These are phyloP conservation scores for Valencia hispanica DNA, from an alignment of 2,797 vertebrate species.

Conservation along the genomic window DNA sequence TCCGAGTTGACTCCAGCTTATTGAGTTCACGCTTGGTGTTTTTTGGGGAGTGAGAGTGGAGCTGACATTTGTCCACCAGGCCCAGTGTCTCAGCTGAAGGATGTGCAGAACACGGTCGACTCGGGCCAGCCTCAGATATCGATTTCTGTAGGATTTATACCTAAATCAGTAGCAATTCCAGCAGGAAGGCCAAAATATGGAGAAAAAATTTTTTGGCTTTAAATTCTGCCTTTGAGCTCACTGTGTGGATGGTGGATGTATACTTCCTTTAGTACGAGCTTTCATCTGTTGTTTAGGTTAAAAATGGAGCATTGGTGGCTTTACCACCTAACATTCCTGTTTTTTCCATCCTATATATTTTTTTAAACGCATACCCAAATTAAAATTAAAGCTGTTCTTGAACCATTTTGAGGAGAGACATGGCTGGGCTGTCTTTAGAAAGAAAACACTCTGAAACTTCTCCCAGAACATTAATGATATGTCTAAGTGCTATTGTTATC, in stretches of 20 bases:
- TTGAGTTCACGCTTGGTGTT: constrained; percentile 29
- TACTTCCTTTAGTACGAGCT: background rate
- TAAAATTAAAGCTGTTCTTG: too few species aligned
- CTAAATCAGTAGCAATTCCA: background rate
- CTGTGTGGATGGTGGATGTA: background rate
- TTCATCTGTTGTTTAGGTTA: background rate
- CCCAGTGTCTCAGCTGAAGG: constrained; percentile 9
- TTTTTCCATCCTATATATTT: too few species aligned
- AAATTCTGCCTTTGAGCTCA: background rate
- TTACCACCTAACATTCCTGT: too few species aligned
- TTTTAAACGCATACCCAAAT: too few species aligned
- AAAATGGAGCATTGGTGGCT: background rate
- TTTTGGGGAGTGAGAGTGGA: constrained; percentile 4
- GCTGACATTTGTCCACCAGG: constrained; percentile 39
- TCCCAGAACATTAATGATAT: too few species aligned
- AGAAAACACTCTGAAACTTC: too few species aligned
- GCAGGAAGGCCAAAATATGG: background rate
- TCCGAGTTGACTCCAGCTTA: constrained; percentile 35
- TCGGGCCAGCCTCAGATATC: constrained; percentile 6
- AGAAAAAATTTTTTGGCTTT: background rate
- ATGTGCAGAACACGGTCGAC: constrained; percentile 9
- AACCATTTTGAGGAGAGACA: too few species aligned
- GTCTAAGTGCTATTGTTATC: too few species aligned
- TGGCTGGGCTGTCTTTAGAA: too few species aligned
- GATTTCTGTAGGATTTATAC: constrained; percentile 30